Evolutionary conservation across 2,797 vertebrate genomes (phyloP).

Genomic region (Echiichthys vipera): DNA sequence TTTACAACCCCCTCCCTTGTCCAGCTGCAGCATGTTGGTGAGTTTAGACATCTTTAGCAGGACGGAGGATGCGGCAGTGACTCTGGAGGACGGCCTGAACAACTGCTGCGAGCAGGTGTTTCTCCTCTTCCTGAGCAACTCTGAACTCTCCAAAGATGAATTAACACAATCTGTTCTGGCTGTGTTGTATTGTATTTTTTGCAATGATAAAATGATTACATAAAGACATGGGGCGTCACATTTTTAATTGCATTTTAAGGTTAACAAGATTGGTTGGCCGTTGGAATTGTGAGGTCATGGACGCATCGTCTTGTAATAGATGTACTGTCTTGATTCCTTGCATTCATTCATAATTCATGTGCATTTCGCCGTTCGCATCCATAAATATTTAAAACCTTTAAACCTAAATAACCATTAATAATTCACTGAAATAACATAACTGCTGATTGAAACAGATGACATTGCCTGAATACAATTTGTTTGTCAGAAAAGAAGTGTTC

Average conservation of each 20-base stretch:
- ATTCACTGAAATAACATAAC: constrained; percentile 37
- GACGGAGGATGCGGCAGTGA: constrained; percentile 55
- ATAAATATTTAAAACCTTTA: constrained; percentile 66
- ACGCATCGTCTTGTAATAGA: constrained; percentile 27
- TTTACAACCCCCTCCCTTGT: constrained; percentile 71
- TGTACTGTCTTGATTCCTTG: constrained; percentile 25
- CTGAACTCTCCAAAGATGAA: constrained; percentile 58
- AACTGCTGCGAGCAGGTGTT: constrained; percentile 74
- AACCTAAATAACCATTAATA: constrained; percentile 52
- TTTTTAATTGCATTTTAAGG: constrained; percentile 54
- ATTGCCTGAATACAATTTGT: constrained; percentile 1
- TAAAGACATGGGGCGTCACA: constrained; percentile 24
- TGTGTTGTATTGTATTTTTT: not conserved
- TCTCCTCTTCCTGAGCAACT: constrained; percentile 59
- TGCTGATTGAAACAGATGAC: constrained; percentile 22
- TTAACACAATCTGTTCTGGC: constrained; percentile 33
- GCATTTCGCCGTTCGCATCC: constrained; percentile 23
- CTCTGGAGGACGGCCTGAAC: constrained; percentile 63
- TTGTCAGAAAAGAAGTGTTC: constrained; percentile 13
- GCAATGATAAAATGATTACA: constrained; percentile 20
- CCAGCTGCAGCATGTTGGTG: constrained; percentile 74
- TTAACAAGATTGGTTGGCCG: constrained; percentile 21
- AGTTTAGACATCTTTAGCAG: constrained; percentile 45
- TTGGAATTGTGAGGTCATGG: constrained; percentile 1
- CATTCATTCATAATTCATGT: constrained; percentile 51